Conservation (phyloP, 2,888 invertebrate species). For the Drosophila flavopinicola region DNA sequence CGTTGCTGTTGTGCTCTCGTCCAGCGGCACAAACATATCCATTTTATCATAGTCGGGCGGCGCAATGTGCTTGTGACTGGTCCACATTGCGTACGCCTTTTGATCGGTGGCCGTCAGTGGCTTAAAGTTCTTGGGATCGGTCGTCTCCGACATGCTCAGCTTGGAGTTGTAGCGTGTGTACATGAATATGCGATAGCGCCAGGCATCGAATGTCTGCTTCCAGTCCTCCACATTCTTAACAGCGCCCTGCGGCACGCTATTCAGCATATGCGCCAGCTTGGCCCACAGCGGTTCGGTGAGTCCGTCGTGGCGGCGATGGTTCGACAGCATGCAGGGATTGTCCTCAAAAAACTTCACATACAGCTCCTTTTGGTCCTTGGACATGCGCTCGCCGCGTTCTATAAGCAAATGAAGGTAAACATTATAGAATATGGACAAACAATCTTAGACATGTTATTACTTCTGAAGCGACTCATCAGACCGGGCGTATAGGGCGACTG, state of each 20-base stretch:
- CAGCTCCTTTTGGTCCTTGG: constrained; percentile 81
- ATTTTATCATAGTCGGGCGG: constrained; percentile 80
- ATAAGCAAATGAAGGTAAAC: constrained; percentile 6
- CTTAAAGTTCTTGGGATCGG: constrained; percentile 81
- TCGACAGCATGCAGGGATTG: constrained; percentile 81
- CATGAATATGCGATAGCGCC: constrained; percentile 82
- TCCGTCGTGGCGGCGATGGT: constrained; percentile 79
- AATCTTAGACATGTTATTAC: constrained; percentile 47
- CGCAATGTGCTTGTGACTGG: constrained; percentile 78
- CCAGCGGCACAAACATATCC: constrained; percentile 78
- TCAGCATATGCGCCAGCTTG: constrained; percentile 77
- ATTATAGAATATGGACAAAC: neutral
- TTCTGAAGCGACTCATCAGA: constrained; percentile 78
- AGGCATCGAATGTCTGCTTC: constrained; percentile 82
- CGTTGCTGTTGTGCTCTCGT: constrained; percentile 74
- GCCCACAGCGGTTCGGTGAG: constrained; percentile 79
- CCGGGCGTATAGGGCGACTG: constrained; percentile 77
- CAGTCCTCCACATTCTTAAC: constrained; percentile 82
- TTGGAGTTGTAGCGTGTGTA: constrained; percentile 82
- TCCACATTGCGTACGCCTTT: constrained; percentile 82
- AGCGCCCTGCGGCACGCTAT: constrained; percentile 81
- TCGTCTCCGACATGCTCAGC: constrained; percentile 78
- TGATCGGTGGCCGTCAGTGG: constrained; percentile 81
- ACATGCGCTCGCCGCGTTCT: constrained; percentile 83
- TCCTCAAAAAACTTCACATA: constrained; percentile 82